Conservation (phyloP, 2,888 invertebrate genomes). For the Sericinus montela region DNA sequence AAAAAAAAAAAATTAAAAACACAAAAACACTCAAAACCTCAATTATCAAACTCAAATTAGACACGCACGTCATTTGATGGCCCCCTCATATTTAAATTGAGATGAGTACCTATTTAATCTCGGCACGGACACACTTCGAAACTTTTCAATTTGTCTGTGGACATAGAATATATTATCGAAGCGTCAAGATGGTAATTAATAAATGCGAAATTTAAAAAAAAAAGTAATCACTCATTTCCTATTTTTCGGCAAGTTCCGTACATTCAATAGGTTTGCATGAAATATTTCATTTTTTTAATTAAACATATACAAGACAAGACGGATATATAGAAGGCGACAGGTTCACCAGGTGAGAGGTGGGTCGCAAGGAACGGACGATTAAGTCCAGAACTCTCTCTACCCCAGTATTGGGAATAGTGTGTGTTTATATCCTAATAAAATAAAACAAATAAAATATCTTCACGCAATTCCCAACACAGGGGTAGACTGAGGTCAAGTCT, state of each 20-base stretch:
- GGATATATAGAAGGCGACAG: no score
- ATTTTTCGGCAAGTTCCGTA: conserved; percentile 5
- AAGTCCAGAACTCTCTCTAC: no score
- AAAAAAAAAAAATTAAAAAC: conserved; percentile 2
- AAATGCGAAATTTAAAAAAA: conserved; percentile 27
- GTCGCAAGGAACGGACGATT: no score
- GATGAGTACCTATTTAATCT: conserved; percentile 19
- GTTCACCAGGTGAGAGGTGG: no score
- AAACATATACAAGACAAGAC: no score
- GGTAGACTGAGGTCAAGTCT: no score
- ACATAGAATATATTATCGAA: conserved; percentile 32
- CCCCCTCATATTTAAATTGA: conserved; percentile 15
- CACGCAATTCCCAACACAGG: no score
- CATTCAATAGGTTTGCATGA: background rate
- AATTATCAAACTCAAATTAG: conserved; percentile 12
- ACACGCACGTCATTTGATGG: conserved; percentile 6
- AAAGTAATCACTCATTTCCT: conserved; percentile 1
- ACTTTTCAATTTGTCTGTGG: conserved; percentile 36
- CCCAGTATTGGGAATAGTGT: no score
- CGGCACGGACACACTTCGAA: conserved; percentile 23
- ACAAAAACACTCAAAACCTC: conserved; percentile 7
- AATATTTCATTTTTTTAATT: no score
- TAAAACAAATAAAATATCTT: no score
- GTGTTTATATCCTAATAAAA: no score
- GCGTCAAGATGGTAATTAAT: conserved; percentile 35